Base-by-base conservation (phyloP, 2,888 invertebrate genomes). In the Allophyes oxyacanthae region DNA sequence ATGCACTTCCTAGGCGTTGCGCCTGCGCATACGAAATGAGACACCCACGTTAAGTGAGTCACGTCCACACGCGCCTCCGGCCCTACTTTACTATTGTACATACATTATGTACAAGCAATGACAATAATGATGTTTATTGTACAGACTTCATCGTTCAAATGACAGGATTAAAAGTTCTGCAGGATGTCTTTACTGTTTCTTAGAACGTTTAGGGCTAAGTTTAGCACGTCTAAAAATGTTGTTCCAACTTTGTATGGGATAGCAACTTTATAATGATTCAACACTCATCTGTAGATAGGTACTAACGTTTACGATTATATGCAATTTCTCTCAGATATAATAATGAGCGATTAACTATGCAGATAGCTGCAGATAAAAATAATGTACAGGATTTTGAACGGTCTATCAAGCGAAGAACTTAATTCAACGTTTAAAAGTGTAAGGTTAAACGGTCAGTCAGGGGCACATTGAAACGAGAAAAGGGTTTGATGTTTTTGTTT, bases 1-100 rank as follows among this genome's bases (percentile, higher is more conserved):
- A 81, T 88, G 89, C 88, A 88, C 83, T 91, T 90, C 89, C 91
- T 90, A 90, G 86, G 82, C 81, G 78, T 72, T 85, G 86, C 86
- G 86, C 69, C 64, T 55, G 85, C 81, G 89, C 89, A 89, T 91
- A 85, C 86, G 60, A 79, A 90, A 88, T 84, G 84, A 86, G 82
- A 85, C 85, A 84, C 86, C 86, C 82, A 88, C 89, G 71, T 74
- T 73, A 72, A 78, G 67, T 89, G 89, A 90, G 83, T 91, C 90
- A 90, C 79, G 75, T 75, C 56, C 72, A 69, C 72, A 78, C 66
- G 60, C 72, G 72, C 71, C 69, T 70, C 64, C 54, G 72, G 65
- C 65, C 62, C 75, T 79, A 74, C 69, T 70, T 73, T 62, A 69
- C 72, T 65, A 79, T 64, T 62, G 56, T 63, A 56, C 37, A 57